Evolutionary conservation across 1,140 invertebrate species (phyloP), one percentile per base, ranked within the genome.

Genomic region (Drosophila pandora): DNA sequence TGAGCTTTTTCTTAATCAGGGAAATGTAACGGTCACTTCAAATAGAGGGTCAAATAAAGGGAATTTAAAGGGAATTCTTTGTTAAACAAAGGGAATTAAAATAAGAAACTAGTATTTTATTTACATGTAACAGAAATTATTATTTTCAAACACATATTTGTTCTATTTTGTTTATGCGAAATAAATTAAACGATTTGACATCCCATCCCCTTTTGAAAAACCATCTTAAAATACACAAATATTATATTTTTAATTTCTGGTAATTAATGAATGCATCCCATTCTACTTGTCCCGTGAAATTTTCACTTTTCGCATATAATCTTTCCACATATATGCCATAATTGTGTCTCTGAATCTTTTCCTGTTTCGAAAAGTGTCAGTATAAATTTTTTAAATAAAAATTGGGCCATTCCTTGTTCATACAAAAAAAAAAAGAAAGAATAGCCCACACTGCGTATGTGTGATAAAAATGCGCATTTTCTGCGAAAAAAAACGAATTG

Each of bases 11-110:
- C n/a, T 3, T 2, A n/a, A 23, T 1, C 23, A 39, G 9, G 12
- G 23, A 41, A 72, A 57, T 59, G 73, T 76, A 71, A 76, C 59
- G 58, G 54, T 67, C 56, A 28, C 3, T 2, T 4, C 22, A 21
- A 32, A 69, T 41, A 67, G 17, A 8, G 60, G 60, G 13, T 32
- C 41, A 2, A 5, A 34, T 9, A 34, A 7, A 17, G 47, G 57
- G 39, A 45, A 32, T 59, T 34, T 6, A 1, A 1, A 7, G 10
- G 3, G 12, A 28, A 10, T 28, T 59, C 13, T 1, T 30, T 1
- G 2, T 0, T 4, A 7, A 7, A 7, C 17, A 13, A 4, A 9
- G 8, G 25, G 9, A 21, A 13, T 13, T 41, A 5, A 5, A 17
- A 10, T 13, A 41, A 10, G 13, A 43, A 43, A 43, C n/a, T 13